Base-by-base conservation (phyloP, 2,113 vertebrate species). In the Pseudolaguvia tuberculata region DNA sequence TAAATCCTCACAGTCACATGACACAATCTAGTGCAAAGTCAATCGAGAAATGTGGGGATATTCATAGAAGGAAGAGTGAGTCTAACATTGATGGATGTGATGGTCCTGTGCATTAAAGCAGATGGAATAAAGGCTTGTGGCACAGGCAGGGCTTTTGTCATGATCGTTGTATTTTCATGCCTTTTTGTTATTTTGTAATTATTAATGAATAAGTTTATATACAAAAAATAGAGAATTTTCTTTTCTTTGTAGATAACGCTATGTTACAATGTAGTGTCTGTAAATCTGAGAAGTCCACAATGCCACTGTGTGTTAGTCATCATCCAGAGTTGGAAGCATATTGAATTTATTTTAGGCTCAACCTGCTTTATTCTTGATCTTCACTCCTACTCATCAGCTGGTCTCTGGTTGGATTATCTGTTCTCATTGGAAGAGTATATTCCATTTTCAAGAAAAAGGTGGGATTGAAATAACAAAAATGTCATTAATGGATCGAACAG, bases 301-400 rank as follows among this genome's bases (percentile, higher is more conserved):
- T 69, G 48, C 29, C 29, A 25, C 51, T 56, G 27, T 45, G n/a
- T 42, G 55, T 70, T 70, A 70, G 31, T 70, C 68, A 70, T 70
- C 27, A 21, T 21, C 51, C 42, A 21, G 8, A 70, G 31, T 39
- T 56, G 29, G 51, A 39, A 0, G 14, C 31, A 15, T 56, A 11
- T 23, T 56, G 31, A 39, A 39, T 53, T 53, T 52, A 56, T 70
- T 56, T 65, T 39, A 20, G 51, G 29, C 51, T 52, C 29, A n/a
- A 42, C 51, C 11, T 70, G 51, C 68, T 21, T 42, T 39, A 70
- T 29, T 35, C 51, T 42, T 42, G 68, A 70, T 23, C 62, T 45
- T 47, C 7, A 47, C 39, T 62, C 50, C 14, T 23, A 35, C 27
- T 31, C 31, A 35, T 50, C 52, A n/a, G 51, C 14, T 53, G 11